Conservation (phyloP, 1,140 invertebrate species). For the Pseudomyrmex sp. region DNA sequence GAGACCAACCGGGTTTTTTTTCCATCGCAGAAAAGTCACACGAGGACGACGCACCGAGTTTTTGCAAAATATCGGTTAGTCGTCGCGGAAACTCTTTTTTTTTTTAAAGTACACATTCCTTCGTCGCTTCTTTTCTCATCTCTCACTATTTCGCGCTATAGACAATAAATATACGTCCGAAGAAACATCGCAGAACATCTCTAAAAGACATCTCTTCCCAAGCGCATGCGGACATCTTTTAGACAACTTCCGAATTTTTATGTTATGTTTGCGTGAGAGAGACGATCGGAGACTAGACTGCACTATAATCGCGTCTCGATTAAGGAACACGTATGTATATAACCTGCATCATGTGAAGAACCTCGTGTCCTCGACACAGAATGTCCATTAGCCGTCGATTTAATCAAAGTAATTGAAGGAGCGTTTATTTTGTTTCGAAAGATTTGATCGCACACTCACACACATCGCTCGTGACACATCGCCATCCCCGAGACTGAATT, state of each 20-base stretch:
- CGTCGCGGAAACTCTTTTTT: constrained; percentile 8
- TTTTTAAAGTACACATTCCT: constrained; percentile 1
- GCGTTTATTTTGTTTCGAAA: constrained; percentile 26
- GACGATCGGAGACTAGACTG: not conserved
- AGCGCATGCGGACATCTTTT: not conserved
- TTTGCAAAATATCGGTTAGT: not conserved
- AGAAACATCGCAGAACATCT: not conserved
- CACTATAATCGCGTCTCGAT: not conserved
- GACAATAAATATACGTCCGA: not conserved
- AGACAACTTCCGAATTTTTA: not conserved
- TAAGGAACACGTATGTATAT: not conserved
- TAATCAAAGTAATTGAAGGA: constrained; percentile 18
- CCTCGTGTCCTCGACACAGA: not conserved
- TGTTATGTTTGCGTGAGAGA: constrained; percentile 2
- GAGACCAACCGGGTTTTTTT: constrained; percentile 39
- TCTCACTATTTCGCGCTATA: not conserved
- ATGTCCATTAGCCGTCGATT: not conserved
- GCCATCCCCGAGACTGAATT: not conserved
- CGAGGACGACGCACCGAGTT: constrained; percentile 21
- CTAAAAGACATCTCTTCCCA: not conserved
- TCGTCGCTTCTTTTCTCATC: not conserved
- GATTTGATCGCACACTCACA: not conserved
- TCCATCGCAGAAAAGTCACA: constrained; percentile 22
- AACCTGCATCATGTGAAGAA: too few relatives aligned
- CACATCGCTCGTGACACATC: constrained; percentile 6